A percentile compares a stretch with the other conserved stretches of the same genome.
Conservation (phyloP, 2,113 vertebrate species). For the Monarcha castaneiventris region DNA sequence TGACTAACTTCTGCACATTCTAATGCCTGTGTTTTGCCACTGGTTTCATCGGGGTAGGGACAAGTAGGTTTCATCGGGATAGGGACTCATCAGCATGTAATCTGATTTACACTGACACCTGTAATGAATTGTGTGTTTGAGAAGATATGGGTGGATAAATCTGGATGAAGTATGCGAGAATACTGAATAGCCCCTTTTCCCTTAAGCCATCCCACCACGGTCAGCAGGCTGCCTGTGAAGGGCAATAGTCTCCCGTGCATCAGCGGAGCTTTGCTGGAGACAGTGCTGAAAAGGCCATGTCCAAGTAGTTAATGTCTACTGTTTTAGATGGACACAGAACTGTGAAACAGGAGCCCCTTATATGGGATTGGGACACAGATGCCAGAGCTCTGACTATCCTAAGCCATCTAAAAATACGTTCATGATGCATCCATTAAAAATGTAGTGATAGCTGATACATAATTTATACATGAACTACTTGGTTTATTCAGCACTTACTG, state of each 20-base stretch:
- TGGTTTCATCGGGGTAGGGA: background rate
- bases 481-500: background rate
- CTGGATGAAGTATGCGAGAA: background rate
- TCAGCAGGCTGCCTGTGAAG: background rate
- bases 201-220: background rate
- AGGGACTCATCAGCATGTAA: background rate
- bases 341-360: background rate
- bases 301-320: background rate
- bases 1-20: background rate
- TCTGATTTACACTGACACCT: background rate
- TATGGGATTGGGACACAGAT: background rate
- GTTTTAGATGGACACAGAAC: background rate
- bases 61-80: too few species aligned
- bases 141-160: background rate
- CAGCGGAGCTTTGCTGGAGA: background rate
- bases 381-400: background rate
- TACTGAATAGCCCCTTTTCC: background rate
- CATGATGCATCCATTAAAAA: slow-evolving; percentile 39
- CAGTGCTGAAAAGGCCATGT: background rate
- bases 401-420: slow-evolving; percentile 26
- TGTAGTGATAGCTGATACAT: slow-evolving; percentile 42
- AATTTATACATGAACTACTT: slow-evolving; percentile 62
- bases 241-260: background rate
- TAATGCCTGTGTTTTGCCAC: background rate
- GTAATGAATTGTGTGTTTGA: background rate